phyloP scores from a whole-genome alignment of 2,797 vertebrate genomes.

The Diplodus sargus region DNA sequence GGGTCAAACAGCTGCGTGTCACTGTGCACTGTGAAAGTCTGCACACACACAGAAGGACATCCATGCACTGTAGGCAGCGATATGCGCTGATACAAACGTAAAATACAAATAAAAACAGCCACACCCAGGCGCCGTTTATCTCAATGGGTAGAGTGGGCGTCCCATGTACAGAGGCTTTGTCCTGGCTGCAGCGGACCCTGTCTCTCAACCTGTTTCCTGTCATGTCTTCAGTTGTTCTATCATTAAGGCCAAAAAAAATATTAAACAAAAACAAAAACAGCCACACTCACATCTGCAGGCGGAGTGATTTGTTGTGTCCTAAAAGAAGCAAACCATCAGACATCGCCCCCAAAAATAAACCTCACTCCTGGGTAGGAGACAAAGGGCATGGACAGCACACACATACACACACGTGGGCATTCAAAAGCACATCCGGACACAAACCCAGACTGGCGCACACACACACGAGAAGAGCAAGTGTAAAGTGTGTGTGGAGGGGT shows the following conservation, averaged over 20 bases:
- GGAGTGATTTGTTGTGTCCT: slow-evolving; percentile 56
- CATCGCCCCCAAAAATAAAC: slow-evolving; percentile 61
- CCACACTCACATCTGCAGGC: slow-evolving; percentile 11
- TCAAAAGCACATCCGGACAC: slow-evolving; percentile 5
- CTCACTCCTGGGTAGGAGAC: slow-evolving; percentile 57
- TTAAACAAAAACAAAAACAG: too few relatives aligned
- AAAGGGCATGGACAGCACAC: slow-evolving; percentile 46
- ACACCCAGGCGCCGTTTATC: not conserved
- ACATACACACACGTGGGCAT: not conserved
- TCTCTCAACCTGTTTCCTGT: too few relatives aligned
- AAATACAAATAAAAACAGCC: slow-evolving; percentile 3
- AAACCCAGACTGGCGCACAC: not conserved
- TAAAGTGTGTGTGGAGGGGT: not conserved
- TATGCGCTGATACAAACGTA: slow-evolving; percentile 12
- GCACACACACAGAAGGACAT: slow-evolving; percentile 17
- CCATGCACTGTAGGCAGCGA: slow-evolving; percentile 19
- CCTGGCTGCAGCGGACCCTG: too few relatives aligned
- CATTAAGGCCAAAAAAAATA: too few relatives aligned
- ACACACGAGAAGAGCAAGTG: not conserved
- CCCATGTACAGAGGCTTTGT: too few relatives aligned
- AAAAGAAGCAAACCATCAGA: slow-evolving; percentile 42
- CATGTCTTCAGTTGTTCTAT: too few relatives aligned
- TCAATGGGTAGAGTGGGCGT: too few relatives aligned
- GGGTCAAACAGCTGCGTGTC: slow-evolving; percentile 13
- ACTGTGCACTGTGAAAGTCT: not conserved